phyloP scores from a whole-genome alignment of 2,888 invertebrate species.

The Chrysopilus asiliformis region DNA sequence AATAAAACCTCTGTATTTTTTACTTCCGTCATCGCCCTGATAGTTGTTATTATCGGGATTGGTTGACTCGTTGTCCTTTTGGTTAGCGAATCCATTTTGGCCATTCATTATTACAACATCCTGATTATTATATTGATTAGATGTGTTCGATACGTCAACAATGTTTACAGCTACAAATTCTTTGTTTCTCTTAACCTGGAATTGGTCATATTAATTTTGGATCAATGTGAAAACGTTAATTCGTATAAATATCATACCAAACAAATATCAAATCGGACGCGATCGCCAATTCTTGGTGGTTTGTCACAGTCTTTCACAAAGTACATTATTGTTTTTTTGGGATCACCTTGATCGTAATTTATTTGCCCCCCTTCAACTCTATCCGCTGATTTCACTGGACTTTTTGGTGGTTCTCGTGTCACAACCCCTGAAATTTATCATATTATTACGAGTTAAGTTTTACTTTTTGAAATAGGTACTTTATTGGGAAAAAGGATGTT shows the following conservation, averaged over 20 bases:
- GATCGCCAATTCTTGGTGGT: conserved; percentile 75
- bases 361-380: conserved; percentile 55
- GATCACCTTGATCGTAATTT: conserved; percentile 57
- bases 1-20: conserved; percentile 69
- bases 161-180: conserved; percentile 69
- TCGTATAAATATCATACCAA: conserved; percentile 39
- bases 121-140: conserved; percentile 8
- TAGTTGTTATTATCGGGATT: conserved; percentile 16
- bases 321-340: conserved; percentile 74
- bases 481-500: neutral
- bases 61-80: conserved; percentile 12
- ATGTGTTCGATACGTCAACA: conserved; percentile 35
- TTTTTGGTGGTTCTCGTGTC: conserved; percentile 39
- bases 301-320: conserved; percentile 77
- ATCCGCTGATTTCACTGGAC: conserved; percentile 40
- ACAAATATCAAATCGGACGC: conserved; percentile 75
- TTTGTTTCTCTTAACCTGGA: conserved; percentile 69
- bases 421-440: conserved; percentile 24
- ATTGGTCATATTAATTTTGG: too few relatives aligned
- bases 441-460: neutral
- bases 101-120: conserved; percentile 12
- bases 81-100: conserved; percentile 10
- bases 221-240: too few relatives aligned
- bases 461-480: neutral
- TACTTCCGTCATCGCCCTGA: conserved; percentile 19